These are phyloP conservation scores for Pyrrhosoma nymphula DNA, from an alignment of 2,888 invertebrate species.

Conservation along the genomic window DNA sequence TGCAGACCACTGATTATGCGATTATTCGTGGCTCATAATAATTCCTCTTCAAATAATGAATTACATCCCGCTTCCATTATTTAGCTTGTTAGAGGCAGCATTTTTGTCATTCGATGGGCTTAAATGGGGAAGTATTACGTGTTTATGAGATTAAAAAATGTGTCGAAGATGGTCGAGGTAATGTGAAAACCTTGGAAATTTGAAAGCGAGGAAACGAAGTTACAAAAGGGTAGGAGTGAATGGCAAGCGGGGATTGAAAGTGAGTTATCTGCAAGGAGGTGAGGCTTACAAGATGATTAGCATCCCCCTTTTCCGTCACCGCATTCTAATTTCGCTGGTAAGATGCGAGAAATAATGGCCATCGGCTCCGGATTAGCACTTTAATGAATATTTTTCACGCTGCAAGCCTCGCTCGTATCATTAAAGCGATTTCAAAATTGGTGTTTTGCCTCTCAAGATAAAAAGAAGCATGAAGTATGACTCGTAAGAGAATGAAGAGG, in stretches of 20 bases:
- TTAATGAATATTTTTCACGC: background rate
- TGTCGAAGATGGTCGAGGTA: background rate
- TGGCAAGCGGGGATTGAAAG: background rate
- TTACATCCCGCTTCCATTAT: too few relatives aligned
- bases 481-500: background rate
- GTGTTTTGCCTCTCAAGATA: background rate
- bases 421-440: background rate
- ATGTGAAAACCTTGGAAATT: too few relatives aligned
- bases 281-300: background rate
- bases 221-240: background rate
- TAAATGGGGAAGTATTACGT: background rate
- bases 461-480: background rate
- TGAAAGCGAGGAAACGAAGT: too few relatives aligned
- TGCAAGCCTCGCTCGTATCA: background rate
- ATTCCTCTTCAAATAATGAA: too few relatives aligned
- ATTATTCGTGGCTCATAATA: too few relatives aligned
- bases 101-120: too few relatives aligned
- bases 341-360: background rate
- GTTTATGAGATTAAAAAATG: background rate
- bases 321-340: background rate
- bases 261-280: background rate
- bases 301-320: background rate
- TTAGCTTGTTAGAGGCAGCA: too few relatives aligned
- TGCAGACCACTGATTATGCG: too few relatives aligned
- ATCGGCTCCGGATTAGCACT: background rate